Evolutionary conservation across 2,888 invertebrate genomes (phyloP), one percentile per base, ranked within the genome.

Genomic region (Eupithecia exiguata): DNA sequence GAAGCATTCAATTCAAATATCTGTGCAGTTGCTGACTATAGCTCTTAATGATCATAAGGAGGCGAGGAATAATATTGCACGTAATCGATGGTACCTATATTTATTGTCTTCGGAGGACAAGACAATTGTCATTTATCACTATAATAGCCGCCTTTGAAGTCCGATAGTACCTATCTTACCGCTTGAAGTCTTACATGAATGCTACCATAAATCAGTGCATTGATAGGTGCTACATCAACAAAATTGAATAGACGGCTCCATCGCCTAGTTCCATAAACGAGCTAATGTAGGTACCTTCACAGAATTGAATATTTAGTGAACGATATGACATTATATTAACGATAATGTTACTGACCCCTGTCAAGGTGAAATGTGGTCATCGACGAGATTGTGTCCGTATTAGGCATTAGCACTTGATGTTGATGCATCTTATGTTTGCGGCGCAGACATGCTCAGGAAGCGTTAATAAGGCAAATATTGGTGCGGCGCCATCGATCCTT

Each of bases 71-170:
- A 93, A 90, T 92, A 92, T 92, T 88, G 89, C 90, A 91, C 90
- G 86, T 84, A 86, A 87, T 87, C 87, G 89, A 88, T 89, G 88
- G 84, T 85, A n/a, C n/a, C n/a, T n/a, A 87, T 90, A 92, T 92
- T 92, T 92, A 93, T 93, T 92, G 91, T 91, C 85, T 83, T 84
- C 86, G 85, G 86, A 90, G 89, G 92, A 92, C 92, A 92, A 91
- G 89, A 92, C 92, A 92, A 93, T 93, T 90, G 92, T 92, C 92
- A 91, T 93, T 93, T 92, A 93, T 93, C 92, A 92, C 85, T 85
- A 87, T 89, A 91, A 91, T 91, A 90, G 89, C 91, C 91, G 92
- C 92, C 91, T 93, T 93, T 93, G 93, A 93, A 91, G 90, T 92
- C 87, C 87, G 91, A 92, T 91, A 86, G 89, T 93, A 92, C 92